These are phyloP conservation scores for Drosophila vallismaia DNA, from an alignment of 2,888 invertebrate species.

Conservation along the genomic window DNA sequence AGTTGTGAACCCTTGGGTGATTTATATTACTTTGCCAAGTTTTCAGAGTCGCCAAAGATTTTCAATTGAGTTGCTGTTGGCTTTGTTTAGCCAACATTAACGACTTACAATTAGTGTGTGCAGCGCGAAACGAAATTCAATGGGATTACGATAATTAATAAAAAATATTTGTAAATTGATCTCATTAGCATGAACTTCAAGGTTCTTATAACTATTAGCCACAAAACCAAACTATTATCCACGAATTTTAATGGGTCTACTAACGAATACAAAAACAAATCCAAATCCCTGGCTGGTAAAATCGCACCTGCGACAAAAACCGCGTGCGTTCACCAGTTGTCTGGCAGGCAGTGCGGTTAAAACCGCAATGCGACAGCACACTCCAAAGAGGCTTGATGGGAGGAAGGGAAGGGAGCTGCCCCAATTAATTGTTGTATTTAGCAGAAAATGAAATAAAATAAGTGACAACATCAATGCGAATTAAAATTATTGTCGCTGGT, in stretches of 20 bases:
- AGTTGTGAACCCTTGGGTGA: conserved; percentile 70
- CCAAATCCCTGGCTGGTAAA: conserved; percentile 9
- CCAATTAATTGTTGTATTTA: conserved; percentile 57
- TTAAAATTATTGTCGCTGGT: conserved; percentile 54
- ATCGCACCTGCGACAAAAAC: conserved; percentile 24
- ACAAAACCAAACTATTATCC: conserved; percentile 16
- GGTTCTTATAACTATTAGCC: conserved; percentile 8
- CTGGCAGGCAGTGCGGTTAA: conserved; percentile 26
- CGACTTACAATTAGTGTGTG: conserved; percentile 40
- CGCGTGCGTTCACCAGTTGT: conserved; percentile 13
- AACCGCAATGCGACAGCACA: conserved; percentile 28
- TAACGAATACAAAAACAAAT: conserved; percentile 1
- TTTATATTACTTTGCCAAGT: conserved; percentile 69
- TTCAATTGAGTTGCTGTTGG: conserved; percentile 47
- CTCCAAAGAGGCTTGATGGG: not conserved
- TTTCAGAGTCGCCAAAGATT: conserved; percentile 39
- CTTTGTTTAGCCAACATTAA: conserved; percentile 40
- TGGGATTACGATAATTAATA: not conserved
- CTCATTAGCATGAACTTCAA: conserved; percentile 3
- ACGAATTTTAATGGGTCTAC: conserved; percentile 1
- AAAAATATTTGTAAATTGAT: not conserved
- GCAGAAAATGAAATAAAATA: conserved; percentile 47
- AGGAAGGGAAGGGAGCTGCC: conserved; percentile 1
- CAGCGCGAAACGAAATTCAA: not conserved
- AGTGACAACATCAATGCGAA: conserved; percentile 51